phyloP scores from a whole-genome alignment of 1,140 invertebrate genomes.

The Bombus vancouverensis region DNA sequence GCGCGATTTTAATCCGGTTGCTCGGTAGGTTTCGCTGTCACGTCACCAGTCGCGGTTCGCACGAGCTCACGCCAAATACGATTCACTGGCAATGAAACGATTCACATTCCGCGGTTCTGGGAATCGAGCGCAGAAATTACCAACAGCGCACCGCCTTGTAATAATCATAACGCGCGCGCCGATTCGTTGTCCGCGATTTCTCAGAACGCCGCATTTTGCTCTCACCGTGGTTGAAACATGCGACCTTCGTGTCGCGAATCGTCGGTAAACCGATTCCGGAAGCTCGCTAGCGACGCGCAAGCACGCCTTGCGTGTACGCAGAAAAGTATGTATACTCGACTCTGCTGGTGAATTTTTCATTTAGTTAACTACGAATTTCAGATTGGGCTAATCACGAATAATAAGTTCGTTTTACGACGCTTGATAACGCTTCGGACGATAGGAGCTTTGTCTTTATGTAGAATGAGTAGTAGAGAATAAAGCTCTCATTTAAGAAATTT shows the following conservation, averaged over 20 bases:
- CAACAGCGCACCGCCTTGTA: not conserved
- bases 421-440: not conserved
- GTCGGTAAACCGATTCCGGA: not conserved
- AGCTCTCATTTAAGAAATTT: too few relatives aligned
- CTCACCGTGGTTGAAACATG: not conserved
- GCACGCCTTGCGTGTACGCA: not conserved
- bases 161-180: slow-evolving; percentile 16
- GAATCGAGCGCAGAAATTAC: slow-evolving; percentile 20
- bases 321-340: not conserved
- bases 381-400: not conserved
- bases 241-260: not conserved
- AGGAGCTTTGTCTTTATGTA: not conserved
- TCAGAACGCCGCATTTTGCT: not conserved
- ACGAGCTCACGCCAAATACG: not conserved
- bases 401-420: not conserved
- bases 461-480: not conserved
- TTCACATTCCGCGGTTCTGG: not conserved
- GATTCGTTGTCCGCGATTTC: slow-evolving; percentile 12
- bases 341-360: not conserved
- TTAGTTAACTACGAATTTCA: not conserved
- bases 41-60: slow-evolving; percentile 30
- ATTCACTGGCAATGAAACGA: not conserved
- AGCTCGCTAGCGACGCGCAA: not conserved
- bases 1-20: slow-evolving; percentile 45
- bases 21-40: slow-evolving; percentile 19